A percentile compares a stretch with the other conserved stretches of the same genome.
These are phyloP conservation scores for Pogonocherus hispidulus DNA, from an alignment of 2,888 invertebrate genomes.

Conservation along the genomic window DNA sequence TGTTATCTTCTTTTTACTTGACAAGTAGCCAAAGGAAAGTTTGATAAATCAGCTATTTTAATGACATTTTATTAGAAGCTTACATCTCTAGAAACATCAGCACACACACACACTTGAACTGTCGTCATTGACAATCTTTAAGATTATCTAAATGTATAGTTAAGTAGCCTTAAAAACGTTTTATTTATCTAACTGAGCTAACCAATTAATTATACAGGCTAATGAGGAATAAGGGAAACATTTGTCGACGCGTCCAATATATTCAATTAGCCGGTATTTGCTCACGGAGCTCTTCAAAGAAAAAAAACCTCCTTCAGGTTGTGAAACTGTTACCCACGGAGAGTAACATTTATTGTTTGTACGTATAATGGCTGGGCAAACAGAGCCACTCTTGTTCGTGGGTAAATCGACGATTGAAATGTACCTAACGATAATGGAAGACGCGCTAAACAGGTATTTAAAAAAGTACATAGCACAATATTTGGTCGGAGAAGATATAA, in stretches of 20 bases:
- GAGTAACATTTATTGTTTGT: constrained; percentile 65
- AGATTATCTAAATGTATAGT: constrained; percentile 1
- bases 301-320: constrained; percentile 36
- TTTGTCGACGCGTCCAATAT: background rate
- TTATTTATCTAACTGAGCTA: background rate
- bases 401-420: background rate
- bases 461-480: background rate
- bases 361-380: constrained; percentile 64
- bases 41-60: too few species aligned
- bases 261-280: background rate
- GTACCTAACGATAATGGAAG: background rate
- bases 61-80: too few species aligned
- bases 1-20: too few species aligned
- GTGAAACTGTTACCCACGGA: constrained; percentile 59
- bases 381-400: constrained; percentile 35
- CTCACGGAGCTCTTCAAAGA: background rate
- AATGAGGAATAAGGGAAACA: constrained; percentile 4
- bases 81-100: too few species aligned
- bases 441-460: background rate
- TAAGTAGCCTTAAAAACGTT: constrained; percentile 3
- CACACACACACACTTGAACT: too few species aligned
- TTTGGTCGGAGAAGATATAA: background rate
- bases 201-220: background rate
- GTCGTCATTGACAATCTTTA: too few species aligned
- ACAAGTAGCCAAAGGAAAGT: too few species aligned